Percentiles rank a stretch among this genome's conserved stretches.
Evolutionary conservation across 2,113 vertebrate species (phyloP).

Genomic region (Oenanthe oenanthe): DNA sequence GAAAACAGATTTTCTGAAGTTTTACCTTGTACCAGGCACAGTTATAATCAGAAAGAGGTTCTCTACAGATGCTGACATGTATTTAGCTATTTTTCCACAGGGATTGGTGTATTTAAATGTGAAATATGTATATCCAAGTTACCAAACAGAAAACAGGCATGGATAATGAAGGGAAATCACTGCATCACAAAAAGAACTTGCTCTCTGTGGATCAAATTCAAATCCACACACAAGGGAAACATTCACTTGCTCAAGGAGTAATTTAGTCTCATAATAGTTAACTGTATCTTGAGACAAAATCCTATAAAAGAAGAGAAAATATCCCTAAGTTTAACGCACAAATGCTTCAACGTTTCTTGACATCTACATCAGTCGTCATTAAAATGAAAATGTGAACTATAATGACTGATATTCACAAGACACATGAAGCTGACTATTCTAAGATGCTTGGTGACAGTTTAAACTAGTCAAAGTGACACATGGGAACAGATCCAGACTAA

Average conservation of each 20-base stretch:
- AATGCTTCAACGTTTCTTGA: conserved; percentile 41
- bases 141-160: conserved; percentile 42
- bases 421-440: conserved; percentile 38
- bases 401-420: conserved; percentile 59
- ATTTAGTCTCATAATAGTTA: conserved; percentile 30
- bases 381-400: conserved; percentile 71
- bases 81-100: conserved; percentile 60
- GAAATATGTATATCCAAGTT: conserved; percentile 54
- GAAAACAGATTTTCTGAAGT: conserved; percentile 66
- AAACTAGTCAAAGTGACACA: conserved; percentile 49
- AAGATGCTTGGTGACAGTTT: conserved; percentile 53
- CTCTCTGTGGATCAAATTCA: conserved; percentile 41
- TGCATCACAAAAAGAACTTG: conserved; percentile 43
- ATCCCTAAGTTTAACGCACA: background rate
- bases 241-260: background rate
- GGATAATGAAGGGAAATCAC: conserved; percentile 55
- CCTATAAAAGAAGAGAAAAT: conserved; percentile 29
- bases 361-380: conserved; percentile 66
- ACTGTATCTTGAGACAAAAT: conserved; percentile 17
- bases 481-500: conserved; percentile 54
- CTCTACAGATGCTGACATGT: conserved; percentile 30
- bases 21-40: conserved; percentile 31
- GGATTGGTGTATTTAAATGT: conserved; percentile 58
- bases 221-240: background rate
- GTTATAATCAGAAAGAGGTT: conserved; percentile 49